Conservation (phyloP, 2,797 vertebrate species). For the Coregonus ussuriensis region DNA sequence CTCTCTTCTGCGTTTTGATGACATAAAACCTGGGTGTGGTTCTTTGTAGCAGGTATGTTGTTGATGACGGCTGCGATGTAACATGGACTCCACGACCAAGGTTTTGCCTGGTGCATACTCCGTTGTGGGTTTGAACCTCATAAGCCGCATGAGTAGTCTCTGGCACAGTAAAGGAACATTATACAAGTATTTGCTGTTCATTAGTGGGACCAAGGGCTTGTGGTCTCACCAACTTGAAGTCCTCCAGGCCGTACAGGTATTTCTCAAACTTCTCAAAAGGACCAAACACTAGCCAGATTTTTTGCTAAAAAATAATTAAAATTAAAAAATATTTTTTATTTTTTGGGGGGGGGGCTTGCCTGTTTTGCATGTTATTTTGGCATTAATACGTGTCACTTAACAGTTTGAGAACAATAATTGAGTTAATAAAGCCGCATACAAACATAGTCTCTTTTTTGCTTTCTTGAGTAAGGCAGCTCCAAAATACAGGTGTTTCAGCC, state of each 20-base stretch:
- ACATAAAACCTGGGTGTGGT: slow-evolving; percentile 5
- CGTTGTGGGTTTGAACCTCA: neutral
- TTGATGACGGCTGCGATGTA: neutral
- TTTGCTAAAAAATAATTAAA: too few relatives aligned
- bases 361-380: too few relatives aligned
- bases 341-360: too few relatives aligned
- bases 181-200: slow-evolving; percentile 3
- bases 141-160: neutral
- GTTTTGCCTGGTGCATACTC: slow-evolving; percentile 13
- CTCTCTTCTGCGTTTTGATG: slow-evolving; percentile 10
- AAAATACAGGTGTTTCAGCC: too few relatives aligned
- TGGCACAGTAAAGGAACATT: neutral
- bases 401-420: too few relatives aligned
- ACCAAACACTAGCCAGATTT: neutral
- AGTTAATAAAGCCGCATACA: too few relatives aligned
- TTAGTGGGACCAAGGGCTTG: slow-evolving; percentile 3
- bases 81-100: slow-evolving; percentile 1
- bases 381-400: too few relatives aligned
- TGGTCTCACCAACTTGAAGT: neutral
- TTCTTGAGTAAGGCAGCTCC: too few relatives aligned
- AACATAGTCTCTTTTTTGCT: too few relatives aligned
- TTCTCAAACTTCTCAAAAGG: neutral
- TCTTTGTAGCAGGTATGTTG: neutral
- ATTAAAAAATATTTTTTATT: too few relatives aligned
- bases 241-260: neutral